phyloP scores from a whole-genome alignment of 2,888 invertebrate species.

The Tridacna gigas region DNA sequence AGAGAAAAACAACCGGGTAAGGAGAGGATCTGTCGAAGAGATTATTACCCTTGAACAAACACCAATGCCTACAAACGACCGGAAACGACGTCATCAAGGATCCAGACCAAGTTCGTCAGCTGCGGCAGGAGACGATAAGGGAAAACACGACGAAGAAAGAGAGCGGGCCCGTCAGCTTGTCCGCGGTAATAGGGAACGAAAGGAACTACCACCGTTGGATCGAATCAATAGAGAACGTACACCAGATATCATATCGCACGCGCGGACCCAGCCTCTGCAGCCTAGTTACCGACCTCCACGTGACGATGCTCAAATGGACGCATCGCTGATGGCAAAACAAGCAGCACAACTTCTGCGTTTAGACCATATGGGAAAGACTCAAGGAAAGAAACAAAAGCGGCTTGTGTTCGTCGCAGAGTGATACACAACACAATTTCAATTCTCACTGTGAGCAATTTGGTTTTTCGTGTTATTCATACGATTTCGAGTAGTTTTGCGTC shows the following conservation, averaged over 20 bases:
- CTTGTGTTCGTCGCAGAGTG: slow-evolving; percentile 69
- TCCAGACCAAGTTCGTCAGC: slow-evolving; percentile 25
- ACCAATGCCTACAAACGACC: slow-evolving; percentile 37
- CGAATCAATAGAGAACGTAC: slow-evolving; percentile 40
- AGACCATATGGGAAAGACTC: slow-evolving; percentile 61
- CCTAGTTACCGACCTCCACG: slow-evolving; percentile 53
- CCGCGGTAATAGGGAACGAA: slow-evolving; percentile 49
- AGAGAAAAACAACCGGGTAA: slow-evolving; percentile 45
- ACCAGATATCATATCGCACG: slow-evolving; percentile 60
- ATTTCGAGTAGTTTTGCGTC: too few species aligned
- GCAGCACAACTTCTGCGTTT: slow-evolving; percentile 68
- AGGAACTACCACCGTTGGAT: slow-evolving; percentile 35
- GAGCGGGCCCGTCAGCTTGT: slow-evolving; percentile 59
- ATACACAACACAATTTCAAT: background rate
- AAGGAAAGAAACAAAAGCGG: slow-evolving; percentile 64
- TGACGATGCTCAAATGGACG: slow-evolving; percentile 40
- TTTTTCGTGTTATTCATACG: too few species aligned
- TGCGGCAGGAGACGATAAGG: background rate
- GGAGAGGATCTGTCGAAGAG: slow-evolving; percentile 62
- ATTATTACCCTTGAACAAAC: slow-evolving; percentile 58
- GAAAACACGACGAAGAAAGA: slow-evolving; percentile 44
- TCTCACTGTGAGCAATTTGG: too few species aligned
- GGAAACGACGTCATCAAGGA: slow-evolving; percentile 52
- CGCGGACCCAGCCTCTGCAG: slow-evolving; percentile 53
- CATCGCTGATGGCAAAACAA: slow-evolving; percentile 66